These are phyloP conservation scores for Zootoca vivipara DNA, from an alignment of 2,113 vertebrate genomes.

Conservation along the genomic window DNA sequence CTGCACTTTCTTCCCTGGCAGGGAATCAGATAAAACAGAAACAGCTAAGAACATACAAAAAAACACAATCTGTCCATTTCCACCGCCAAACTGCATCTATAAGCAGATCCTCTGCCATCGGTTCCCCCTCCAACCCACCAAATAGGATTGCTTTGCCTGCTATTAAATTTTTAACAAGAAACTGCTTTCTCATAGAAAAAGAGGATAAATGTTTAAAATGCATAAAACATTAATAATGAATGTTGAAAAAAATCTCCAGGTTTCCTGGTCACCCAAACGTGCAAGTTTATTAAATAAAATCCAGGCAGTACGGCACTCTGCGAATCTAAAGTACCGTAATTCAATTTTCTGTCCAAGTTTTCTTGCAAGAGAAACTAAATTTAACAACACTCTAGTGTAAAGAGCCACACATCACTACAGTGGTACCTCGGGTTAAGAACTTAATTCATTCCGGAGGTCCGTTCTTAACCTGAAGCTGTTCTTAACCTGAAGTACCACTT, in stretches of 20 bases:
- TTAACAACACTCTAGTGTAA: background rate
- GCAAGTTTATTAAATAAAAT: background rate
- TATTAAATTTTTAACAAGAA: background rate
- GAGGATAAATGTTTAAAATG: background rate
- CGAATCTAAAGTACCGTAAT: background rate
- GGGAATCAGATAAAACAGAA: too few relatives aligned
- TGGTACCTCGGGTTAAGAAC: too few relatives aligned
- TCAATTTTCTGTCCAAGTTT: background rate
- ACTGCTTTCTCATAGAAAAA: background rate
- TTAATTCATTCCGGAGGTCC: too few relatives aligned
- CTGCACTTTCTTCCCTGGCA: too few relatives aligned
- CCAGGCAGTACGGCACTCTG: background rate
- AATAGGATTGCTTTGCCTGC: background rate
- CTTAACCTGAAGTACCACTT: too few relatives aligned
- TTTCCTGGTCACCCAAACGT: background rate
- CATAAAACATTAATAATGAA: background rate
- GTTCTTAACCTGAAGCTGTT: too few relatives aligned
- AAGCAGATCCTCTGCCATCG: background rate
- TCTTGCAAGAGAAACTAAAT: constrained; percentile 1
- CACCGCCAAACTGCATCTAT: background rate
- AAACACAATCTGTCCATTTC: background rate
- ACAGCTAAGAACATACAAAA: too few relatives aligned
- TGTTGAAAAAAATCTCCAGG: background rate
- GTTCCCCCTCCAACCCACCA: background rate
- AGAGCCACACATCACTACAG: background rate